Conservation (phyloP, 2,888 invertebrate species). For the Metopia argyrocephala region DNA sequence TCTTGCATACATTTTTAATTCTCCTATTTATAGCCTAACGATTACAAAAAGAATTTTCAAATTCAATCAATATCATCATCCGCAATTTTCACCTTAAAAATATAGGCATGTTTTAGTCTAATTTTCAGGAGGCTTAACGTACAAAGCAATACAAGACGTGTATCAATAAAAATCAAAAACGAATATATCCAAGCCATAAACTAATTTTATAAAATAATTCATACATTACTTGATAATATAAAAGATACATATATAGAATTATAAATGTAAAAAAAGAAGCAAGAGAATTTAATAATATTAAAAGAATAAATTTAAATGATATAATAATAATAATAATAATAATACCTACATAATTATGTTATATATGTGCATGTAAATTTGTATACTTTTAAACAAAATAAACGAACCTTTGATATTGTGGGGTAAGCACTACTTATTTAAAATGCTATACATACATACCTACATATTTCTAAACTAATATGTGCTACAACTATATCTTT, state of each 20-base stretch:
- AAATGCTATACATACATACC: no score
- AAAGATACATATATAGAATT: conserved; percentile 16
- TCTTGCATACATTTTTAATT: conserved; percentile 38
- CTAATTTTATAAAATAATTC: conserved; percentile 8
- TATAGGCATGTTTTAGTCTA: conserved; percentile 43
- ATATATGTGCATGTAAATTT: no score
- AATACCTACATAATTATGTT: no score
- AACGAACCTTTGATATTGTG: conserved; percentile 35
- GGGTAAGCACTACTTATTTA: conserved; percentile 54
- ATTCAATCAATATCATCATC: conserved; percentile 49
- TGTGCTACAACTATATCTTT: not conserved
- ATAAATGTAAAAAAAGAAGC: not conserved
- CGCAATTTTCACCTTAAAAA: conserved; percentile 11
- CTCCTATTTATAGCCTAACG: conserved; percentile 57
- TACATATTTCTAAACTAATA: not conserved
- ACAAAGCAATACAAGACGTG: not conserved
- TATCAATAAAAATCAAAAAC: not conserved
- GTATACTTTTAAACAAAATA: conserved; percentile 10
- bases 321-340: conserved; percentile 18
- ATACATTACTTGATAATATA: conserved; percentile 24
- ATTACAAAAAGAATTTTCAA: conserved; percentile 54
- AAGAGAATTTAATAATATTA: not conserved
- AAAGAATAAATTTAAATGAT: not conserved
- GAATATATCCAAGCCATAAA: not conserved
- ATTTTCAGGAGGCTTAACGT: conserved; percentile 23